A percentile compares a stretch with the other conserved stretches of the same genome.
These are phyloP conservation scores for Carassius carassius DNA, from an alignment of 2,113 vertebrate genomes.

Conservation along the genomic window DNA sequence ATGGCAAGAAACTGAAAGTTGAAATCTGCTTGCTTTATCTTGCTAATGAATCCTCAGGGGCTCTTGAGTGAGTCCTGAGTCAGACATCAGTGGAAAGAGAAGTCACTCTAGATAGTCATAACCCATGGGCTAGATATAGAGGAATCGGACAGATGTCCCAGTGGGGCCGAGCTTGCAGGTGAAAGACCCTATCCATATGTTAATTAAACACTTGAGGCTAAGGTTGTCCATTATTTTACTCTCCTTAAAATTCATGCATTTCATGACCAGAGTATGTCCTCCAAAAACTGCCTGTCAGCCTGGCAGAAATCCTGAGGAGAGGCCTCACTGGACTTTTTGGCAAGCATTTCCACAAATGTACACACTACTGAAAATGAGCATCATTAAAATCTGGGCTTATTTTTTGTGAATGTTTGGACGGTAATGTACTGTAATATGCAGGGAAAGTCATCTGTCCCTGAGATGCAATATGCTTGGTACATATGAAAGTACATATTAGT, in stretches of 20 bases:
- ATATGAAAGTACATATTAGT: not conserved
- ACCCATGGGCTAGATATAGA: conserved; percentile 34
- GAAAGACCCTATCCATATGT: conserved; percentile 27
- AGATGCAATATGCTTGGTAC: not conserved
- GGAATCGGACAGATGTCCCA: conserved; percentile 43
- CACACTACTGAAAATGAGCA: conserved; percentile 11
- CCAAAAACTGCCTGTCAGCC: conserved; percentile 34
- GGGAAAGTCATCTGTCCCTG: not conserved
- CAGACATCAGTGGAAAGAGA: conserved; percentile 38
- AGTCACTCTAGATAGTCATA: conserved; percentile 47
- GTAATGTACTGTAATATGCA: not conserved
- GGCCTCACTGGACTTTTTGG: conserved; percentile 15
- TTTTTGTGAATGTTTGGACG: not conserved
- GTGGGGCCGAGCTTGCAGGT: conserved; percentile 32
- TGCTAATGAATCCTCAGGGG: conserved; percentile 54
- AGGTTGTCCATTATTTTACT: conserved; percentile 39
- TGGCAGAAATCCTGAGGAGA: conserved; percentile 14
- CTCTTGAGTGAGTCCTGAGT: conserved; percentile 43
- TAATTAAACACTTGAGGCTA: conserved; percentile 49
- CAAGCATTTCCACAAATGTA: conserved; percentile 32
- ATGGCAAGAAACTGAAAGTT: conserved; percentile 24
- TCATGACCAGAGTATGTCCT: conserved; percentile 15
- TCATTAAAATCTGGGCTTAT: conserved; percentile 21
- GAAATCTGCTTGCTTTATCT: conserved; percentile 18
- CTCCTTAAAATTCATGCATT: conserved; percentile 23